Evolutionary conservation across 2,888 invertebrate genomes (phyloP).

Genomic region (Seira musarum): DNA sequence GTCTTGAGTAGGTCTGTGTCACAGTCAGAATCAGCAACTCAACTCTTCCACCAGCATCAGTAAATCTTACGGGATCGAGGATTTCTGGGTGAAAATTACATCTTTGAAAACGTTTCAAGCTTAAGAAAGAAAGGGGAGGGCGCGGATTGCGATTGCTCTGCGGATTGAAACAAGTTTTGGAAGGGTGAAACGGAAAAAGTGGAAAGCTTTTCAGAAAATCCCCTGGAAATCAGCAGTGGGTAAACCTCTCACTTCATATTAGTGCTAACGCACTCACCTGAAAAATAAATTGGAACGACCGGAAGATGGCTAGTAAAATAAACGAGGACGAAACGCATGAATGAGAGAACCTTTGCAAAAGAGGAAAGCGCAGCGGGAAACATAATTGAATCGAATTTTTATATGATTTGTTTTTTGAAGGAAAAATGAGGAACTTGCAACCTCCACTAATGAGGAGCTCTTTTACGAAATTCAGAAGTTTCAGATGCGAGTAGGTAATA

Average conservation of each 20-base stretch:
- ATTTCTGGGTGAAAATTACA: not conserved
- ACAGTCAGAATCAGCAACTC: too few relatives aligned
- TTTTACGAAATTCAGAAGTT: not conserved
- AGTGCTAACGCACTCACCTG: not conserved
- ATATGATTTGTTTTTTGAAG: not conserved
- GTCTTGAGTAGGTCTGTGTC: too few relatives aligned
- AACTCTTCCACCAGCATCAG: too few relatives aligned
- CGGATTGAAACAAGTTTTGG: too few relatives aligned
- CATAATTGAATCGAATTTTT: not conserved
- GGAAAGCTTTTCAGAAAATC: too few relatives aligned
- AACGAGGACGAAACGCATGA: not conserved
- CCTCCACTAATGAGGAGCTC: not conserved
- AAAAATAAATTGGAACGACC: not conserved
- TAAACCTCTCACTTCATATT: not conserved
- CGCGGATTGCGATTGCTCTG: not conserved
- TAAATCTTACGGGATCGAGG: too few relatives aligned
- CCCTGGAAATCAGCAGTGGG: not conserved
- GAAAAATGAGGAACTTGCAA: too few relatives aligned
- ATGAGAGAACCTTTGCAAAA: too few relatives aligned
- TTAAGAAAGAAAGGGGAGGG: not conserved
- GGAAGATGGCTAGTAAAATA: not conserved
- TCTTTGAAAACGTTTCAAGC: not conserved
- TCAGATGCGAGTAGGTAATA: too few relatives aligned
- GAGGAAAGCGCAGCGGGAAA: not conserved
- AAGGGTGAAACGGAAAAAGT: too few relatives aligned